These are phyloP conservation scores for Stigmatopora argus DNA, from an alignment of 2,113 vertebrate genomes.

Conservation along the genomic window DNA sequence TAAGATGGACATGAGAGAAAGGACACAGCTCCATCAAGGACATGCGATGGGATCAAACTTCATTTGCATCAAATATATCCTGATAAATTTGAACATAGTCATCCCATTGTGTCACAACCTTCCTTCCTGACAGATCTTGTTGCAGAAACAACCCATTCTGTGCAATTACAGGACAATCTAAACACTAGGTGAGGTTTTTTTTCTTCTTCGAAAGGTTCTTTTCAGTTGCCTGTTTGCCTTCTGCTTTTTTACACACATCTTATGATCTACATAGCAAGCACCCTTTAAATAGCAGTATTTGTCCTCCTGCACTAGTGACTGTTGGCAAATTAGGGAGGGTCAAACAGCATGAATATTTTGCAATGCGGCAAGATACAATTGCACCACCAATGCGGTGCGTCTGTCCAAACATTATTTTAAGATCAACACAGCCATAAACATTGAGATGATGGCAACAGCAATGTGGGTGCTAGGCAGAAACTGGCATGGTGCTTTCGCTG, in stretches of 20 bases:
- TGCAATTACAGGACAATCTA: neutral
- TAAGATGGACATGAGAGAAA: constrained; percentile 49
- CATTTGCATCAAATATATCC: constrained; percentile 62
- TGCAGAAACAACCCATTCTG: constrained; percentile 26
- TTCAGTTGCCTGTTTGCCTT: neutral
- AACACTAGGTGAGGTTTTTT: constrained; percentile 15
- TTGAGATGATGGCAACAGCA: constrained; percentile 6
- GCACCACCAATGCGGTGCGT: neutral
- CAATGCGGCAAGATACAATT: constrained; percentile 4
- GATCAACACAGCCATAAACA: constrained; percentile 1
- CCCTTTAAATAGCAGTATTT: constrained; percentile 2
- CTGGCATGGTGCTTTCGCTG: neutral
- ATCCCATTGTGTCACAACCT: constrained; percentile 35
- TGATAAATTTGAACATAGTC: constrained; percentile 29
- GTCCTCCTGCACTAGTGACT: neutral
- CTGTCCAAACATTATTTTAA: constrained; percentile 6
- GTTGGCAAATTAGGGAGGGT: neutral
- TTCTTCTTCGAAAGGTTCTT: constrained; percentile 2
- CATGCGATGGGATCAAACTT: constrained; percentile 54
- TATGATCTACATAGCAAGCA: neutral
- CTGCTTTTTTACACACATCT: neutral
- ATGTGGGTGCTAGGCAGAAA: constrained; percentile 1
- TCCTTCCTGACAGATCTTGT: constrained; percentile 36
- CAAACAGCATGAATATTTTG: constrained; percentile 3
- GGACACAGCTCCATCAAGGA: constrained; percentile 56